Base-by-base conservation (phyloP, 92 coral and sea anemone species). In the Palythoa heliodiscus region DNA sequence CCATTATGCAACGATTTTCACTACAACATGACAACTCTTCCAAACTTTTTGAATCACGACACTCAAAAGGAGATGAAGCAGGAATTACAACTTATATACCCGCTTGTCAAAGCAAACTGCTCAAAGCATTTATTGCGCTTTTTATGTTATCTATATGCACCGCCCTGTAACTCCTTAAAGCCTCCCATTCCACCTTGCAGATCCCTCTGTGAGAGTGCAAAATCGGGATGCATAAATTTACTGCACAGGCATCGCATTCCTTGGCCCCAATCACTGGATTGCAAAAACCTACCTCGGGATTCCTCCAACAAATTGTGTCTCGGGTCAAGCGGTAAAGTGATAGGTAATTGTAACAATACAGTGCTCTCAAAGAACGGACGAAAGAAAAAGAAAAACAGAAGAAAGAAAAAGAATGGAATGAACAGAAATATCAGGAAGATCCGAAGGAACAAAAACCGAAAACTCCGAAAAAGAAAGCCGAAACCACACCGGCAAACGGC, bases 81-180 rank as follows among this genome's bases (percentile, higher is more conserved):
- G 0, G 84, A 52, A 3, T 6, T 80, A 48, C 84, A 25, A 1
- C 9, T 66, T 15, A 23, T 80, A 60, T 38, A 58, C 19, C 84
- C 84, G 11, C 75, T 80, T 2, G 55, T 80, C 60, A 66, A 40
- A 19, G 84, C 72, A 47, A 80, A 80, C 25, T 80, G 84, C 61
- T 80, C 84, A 22, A 38, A 40, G 23, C 12, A 66, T 54, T 43
- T 80, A 29, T 52, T 52, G 19, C 40, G 39, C 72, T 66, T 80
- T 80, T n/a, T 80, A 38, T 80, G 84, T 64, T 48, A 73, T 25
- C 52, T 80, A 14, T 68, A 66, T 23, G 72, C 72, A 1, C 75
- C 84, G 22, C 73, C 73, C 14, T 80, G 84, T 8, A 80, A 52
- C 4, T 38, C 16, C 23, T 11, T 24, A 14, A 67, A 64, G 47